Percentiles rank a stretch among this genome's conserved stretches.
Evolutionary conservation across 2,888 invertebrate genomes (phyloP).

Genomic region (Drosophila subquinaria): DNA sequence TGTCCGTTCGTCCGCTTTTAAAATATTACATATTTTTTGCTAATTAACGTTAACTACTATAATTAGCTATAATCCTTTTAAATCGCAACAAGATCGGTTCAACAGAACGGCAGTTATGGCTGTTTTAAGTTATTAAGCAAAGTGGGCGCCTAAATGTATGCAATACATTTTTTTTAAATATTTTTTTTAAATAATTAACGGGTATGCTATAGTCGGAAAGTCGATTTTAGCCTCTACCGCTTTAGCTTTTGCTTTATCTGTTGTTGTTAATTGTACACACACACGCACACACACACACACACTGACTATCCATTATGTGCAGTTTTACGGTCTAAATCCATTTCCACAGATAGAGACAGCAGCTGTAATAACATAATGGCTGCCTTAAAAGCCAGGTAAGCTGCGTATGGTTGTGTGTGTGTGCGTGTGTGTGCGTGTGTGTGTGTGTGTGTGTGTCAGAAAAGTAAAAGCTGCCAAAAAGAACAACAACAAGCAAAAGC

Average conservation of each 20-base stretch:
- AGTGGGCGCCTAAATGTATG: too few species aligned
- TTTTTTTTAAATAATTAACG: neutral
- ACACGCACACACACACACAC: slow-evolving; percentile 26
- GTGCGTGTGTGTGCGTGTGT: neutral
- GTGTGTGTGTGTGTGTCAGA: slow-evolving; percentile 30
- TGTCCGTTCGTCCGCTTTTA: too few species aligned
- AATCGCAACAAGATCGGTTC: too few species aligned
- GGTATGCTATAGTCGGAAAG: too few species aligned
- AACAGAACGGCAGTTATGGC: too few species aligned
- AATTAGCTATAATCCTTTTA: too few species aligned
- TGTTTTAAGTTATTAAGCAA: too few species aligned
- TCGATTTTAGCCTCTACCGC: too few species aligned
- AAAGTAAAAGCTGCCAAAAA: slow-evolving; percentile 55
- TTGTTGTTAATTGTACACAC: slow-evolving; percentile 22
- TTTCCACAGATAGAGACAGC: slow-evolving; percentile 47
- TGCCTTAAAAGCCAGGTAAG: slow-evolving; percentile 71
- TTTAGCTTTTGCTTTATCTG: neutral
- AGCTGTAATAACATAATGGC: slow-evolving; percentile 76
- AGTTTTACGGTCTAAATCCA: slow-evolving; percentile 81
- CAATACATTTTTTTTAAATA: too few species aligned
- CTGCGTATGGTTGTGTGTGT: slow-evolving; percentile 8
- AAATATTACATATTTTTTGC: too few species aligned
- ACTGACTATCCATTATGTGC: slow-evolving; percentile 65
- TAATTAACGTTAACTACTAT: too few species aligned
- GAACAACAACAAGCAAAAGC: slow-evolving; percentile 45